A percentile compares a stretch with the other conserved stretches of the same genome.
These are phyloP conservation scores for Aporophyla nigra DNA, from an alignment of 2,888 invertebrate genomes.

Conservation along the genomic window DNA sequence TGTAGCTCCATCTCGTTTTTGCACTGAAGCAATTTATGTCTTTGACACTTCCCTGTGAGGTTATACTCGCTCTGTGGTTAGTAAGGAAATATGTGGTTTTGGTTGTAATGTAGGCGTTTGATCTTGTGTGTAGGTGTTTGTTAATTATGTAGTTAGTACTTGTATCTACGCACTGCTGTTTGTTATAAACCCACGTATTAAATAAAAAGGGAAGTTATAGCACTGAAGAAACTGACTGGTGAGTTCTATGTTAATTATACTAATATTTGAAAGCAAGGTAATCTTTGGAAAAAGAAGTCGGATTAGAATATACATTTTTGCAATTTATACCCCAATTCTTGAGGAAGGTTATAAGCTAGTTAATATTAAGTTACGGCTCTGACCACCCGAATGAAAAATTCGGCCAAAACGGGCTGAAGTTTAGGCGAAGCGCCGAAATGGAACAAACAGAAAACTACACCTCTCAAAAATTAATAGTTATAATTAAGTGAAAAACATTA, in stretches of 20 bases:
- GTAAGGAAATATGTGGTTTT: slow-evolving; percentile 17
- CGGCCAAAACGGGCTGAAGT: no score
- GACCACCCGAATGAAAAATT: no score
- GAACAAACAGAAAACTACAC: neutral
- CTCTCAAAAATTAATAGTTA: neutral
- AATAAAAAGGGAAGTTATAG: no score
- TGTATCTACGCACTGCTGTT: neutral
- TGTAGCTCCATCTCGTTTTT: neutral
- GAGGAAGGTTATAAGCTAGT: no score
- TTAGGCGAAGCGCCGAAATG: no score
- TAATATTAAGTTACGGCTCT: no score
- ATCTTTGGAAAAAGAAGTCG: no score
- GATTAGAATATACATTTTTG: no score
- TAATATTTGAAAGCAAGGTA: no score
- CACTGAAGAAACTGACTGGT: no score
- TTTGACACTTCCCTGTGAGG: slow-evolving; percentile 15
- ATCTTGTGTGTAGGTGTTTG: slow-evolving; percentile 16
- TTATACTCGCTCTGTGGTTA: slow-evolving; percentile 5
- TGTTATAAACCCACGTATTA: neutral
- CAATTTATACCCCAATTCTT: no score
- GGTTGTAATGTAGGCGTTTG: slow-evolving; percentile 25
- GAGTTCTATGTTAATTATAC: no score
- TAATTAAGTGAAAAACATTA: neutral
- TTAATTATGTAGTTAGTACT: slow-evolving; percentile 16
- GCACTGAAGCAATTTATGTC: neutral